These are phyloP conservation scores for Plodia interpunctella DNA, from an alignment of 1,140 invertebrate genomes.

Conservation along the genomic window DNA sequence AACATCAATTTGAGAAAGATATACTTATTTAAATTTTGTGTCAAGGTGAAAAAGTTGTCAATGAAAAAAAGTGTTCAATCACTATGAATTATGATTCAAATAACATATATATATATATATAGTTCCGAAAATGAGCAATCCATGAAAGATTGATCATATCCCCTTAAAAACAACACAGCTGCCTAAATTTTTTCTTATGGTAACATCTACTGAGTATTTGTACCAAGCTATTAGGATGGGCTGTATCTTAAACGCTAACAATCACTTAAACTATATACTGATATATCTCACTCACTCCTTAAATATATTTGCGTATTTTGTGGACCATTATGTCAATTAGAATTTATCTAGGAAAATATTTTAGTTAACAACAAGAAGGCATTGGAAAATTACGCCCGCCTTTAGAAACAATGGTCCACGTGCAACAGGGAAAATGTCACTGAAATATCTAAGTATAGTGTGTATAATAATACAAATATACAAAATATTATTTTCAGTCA, in stretches of 20 bases:
- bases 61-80: no score
- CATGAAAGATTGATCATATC: neutral
- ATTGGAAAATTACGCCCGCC: slow-evolving; percentile 6
- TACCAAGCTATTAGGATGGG: slow-evolving; percentile 52
- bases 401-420: slow-evolving; percentile 26
- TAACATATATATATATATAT: no score
- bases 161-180: slow-evolving; percentile 18
- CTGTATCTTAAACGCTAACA: slow-evolving; percentile 42
- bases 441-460: slow-evolving; percentile 23
- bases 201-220: slow-evolving; percentile 69
- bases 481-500: slow-evolving; percentile 60
- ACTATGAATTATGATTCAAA: no score
- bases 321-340: slow-evolving; percentile 29
- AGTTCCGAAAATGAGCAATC: neutral
- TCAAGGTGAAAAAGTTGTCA: no score
- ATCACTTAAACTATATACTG: slow-evolving; percentile 41
- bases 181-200: slow-evolving; percentile 33
- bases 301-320: slow-evolving; percentile 24
- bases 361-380: slow-evolving; percentile 16
- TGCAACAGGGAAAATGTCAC: slow-evolving; percentile 20
- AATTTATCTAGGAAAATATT: slow-evolving; percentile 22
- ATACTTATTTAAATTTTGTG: no score
- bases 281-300: slow-evolving; percentile 52
- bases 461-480: slow-evolving; percentile 57
- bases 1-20: no score